These are phyloP conservation scores for Oostethus manadensis DNA, from an alignment of 2,113 vertebrate species.

Conservation along the genomic window DNA sequence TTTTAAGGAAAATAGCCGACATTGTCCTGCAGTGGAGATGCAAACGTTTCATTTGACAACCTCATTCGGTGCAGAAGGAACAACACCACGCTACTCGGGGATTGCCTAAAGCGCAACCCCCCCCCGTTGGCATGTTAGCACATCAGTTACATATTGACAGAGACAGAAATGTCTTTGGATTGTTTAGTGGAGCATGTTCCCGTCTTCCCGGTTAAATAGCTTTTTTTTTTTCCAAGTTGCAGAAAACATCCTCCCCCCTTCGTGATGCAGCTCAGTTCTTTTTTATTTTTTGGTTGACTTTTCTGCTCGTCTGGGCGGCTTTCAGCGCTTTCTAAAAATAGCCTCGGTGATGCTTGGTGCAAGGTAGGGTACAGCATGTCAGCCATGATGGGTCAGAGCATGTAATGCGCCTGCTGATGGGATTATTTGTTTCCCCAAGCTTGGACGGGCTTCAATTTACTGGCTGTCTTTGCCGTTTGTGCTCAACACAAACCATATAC, in stretches of 20 bases:
- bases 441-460: not conserved
- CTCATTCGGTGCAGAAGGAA: too few relatives aligned
- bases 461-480: not conserved
- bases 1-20: too few relatives aligned
- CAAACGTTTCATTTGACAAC: too few relatives aligned
- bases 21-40: too few relatives aligned
- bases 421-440: not conserved
- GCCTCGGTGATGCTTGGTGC: slow-evolving; percentile 33
- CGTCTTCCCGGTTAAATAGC: slow-evolving; percentile 22
- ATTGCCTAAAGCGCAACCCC: not conserved
- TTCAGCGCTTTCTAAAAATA: slow-evolving; percentile 64
- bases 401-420: slow-evolving; percentile 4
- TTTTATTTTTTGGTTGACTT: too few relatives aligned
- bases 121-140: not conserved
- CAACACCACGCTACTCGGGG: too few relatives aligned
- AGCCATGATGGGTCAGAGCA: slow-evolving; percentile 9
- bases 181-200: slow-evolving; percentile 23
- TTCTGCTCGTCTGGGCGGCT: slow-evolving; percentile 61
- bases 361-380: slow-evolving; percentile 42
- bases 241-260: slow-evolving; percentile 20
- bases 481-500: too few relatives aligned
- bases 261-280: slow-evolving; percentile 8
- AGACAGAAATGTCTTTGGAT: slow-evolving; percentile 37
- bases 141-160: slow-evolving; percentile 5
- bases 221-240: slow-evolving; percentile 35